A percentile compares a stretch with the other conserved stretches of the same genome.
These are phyloP conservation scores for Drosophila stalkeri DNA, from an alignment of 2,888 invertebrate species.

Conservation along the genomic window DNA sequence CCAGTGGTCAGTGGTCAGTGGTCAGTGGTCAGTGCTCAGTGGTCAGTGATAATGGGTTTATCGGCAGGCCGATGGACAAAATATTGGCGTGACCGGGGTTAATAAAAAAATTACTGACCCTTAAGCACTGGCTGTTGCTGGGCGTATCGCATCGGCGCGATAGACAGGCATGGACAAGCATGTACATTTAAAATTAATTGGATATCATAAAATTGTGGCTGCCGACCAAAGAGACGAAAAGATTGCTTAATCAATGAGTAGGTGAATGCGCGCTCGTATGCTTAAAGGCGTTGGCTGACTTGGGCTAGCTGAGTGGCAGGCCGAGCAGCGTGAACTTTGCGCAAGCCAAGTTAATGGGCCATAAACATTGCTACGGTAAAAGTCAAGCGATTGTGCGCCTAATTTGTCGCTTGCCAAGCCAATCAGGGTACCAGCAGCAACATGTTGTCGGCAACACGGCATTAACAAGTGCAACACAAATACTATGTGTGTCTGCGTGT, in stretches of 20 bases:
- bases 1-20: slow-evolving; percentile 14
- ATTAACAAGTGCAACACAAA: slow-evolving; percentile 61
- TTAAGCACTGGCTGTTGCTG: slow-evolving; percentile 41
- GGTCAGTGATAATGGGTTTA: slow-evolving; percentile 68
- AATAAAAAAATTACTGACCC: slow-evolving; percentile 82
- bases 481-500: not conserved
- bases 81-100: slow-evolving; percentile 75
- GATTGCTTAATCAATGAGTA: slow-evolving; percentile 72
- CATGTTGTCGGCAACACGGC: slow-evolving; percentile 63
- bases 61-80: slow-evolving; percentile 52
- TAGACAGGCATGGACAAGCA: slow-evolving; percentile 53
- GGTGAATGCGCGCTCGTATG: slow-evolving; percentile 33
- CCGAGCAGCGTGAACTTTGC: slow-evolving; percentile 55
- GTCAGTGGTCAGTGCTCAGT: slow-evolving; percentile 34
- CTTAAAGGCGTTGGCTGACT: slow-evolving; percentile 61
- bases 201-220: slow-evolving; percentile 64
- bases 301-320: slow-evolving; percentile 39
- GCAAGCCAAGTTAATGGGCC: slow-evolving; percentile 64
- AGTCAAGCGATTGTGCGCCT: slow-evolving; percentile 73
- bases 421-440: slow-evolving; percentile 65
- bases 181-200: slow-evolving; percentile 73
- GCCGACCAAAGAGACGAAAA: slow-evolving; percentile 39
- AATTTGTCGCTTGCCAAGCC: slow-evolving; percentile 77
- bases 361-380: slow-evolving; percentile 67
- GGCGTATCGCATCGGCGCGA: slow-evolving; percentile 49